Conservation (phyloP, 2,113 vertebrate species). For the Heliornis fulica region DNA sequence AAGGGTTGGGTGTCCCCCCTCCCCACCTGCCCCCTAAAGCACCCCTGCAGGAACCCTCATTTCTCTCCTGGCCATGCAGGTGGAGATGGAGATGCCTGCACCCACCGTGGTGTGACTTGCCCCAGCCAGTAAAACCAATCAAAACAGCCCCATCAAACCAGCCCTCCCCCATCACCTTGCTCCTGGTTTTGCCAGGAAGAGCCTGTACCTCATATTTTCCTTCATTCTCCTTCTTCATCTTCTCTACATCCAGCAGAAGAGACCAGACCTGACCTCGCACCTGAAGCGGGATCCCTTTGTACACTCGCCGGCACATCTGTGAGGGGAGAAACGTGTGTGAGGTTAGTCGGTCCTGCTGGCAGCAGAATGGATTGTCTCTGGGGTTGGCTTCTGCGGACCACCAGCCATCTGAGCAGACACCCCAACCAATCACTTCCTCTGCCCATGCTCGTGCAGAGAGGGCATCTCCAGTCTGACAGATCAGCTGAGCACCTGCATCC, state of each 20-base stretch:
- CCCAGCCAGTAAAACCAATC: not conserved
- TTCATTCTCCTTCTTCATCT: constrained; percentile 80
- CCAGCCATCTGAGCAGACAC: not conserved
- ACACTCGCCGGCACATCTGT: constrained; percentile 88
- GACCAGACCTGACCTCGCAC: constrained; percentile 91
- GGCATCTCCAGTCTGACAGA: not conserved
- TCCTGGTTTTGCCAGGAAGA: not conserved
- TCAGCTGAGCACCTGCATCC: not conserved
- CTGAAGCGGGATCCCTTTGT: constrained; percentile 91
- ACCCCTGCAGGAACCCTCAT: accelerated
- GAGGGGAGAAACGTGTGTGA: accelerated
- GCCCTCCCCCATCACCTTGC: not conserved
- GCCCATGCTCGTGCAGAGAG: accelerated
- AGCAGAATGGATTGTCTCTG: not conserved
- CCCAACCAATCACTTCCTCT: not conserved
- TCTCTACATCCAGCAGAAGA: constrained; percentile 83
- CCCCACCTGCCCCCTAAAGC: not conserved
- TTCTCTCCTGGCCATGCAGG: not conserved
- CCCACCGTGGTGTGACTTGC: accelerated
- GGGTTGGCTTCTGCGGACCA: not conserved
- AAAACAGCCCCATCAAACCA: not conserved
- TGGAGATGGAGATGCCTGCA: not conserved
- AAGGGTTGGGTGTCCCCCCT: not conserved
- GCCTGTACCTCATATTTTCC: constrained; percentile 80
- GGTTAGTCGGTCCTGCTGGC: not conserved